Conservation (phyloP, 2,888 invertebrate genomes). For the Synergus laeviventris region DNA sequence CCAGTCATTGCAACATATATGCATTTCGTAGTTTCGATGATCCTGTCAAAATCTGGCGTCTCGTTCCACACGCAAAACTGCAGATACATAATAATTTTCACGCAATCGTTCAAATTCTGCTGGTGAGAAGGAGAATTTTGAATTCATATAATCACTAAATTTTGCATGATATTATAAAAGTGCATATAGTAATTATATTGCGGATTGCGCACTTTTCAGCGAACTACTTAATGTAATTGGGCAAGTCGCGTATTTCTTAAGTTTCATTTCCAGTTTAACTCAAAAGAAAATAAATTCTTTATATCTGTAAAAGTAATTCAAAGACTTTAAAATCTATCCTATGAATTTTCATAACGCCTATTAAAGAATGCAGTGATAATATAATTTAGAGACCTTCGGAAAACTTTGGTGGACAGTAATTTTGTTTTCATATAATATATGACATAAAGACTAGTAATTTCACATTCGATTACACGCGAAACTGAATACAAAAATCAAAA, state of each 20-base stretch:
- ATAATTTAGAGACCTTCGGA: not conserved
- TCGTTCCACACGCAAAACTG: not conserved
- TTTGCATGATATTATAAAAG: not conserved
- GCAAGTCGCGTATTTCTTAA: no score
- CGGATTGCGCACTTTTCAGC: not conserved
- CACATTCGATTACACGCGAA: not conserved
- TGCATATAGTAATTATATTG: not conserved
- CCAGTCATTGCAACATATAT: not conserved
- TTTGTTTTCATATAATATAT: not conserved
- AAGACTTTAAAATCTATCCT: not conserved
- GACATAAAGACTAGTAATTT: not conserved
- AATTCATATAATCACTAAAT: not conserved
- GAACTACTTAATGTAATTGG: not conserved
- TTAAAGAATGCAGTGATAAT: not conserved
- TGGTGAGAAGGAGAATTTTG: not conserved
- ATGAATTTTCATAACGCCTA: not conserved
- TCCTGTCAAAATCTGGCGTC: constrained; percentile 2
- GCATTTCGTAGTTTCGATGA: not conserved
- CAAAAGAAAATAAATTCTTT: not conserved
- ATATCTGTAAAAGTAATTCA: not conserved
- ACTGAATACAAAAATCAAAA: constrained; percentile 13
- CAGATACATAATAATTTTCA: not conserved
- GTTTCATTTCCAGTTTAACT: not conserved
- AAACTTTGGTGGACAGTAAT: not conserved
- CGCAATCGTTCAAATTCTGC: not conserved